Evolutionary conservation across 2,888 invertebrate genomes (phyloP).

Genomic region (Tipula confusa): DNA sequence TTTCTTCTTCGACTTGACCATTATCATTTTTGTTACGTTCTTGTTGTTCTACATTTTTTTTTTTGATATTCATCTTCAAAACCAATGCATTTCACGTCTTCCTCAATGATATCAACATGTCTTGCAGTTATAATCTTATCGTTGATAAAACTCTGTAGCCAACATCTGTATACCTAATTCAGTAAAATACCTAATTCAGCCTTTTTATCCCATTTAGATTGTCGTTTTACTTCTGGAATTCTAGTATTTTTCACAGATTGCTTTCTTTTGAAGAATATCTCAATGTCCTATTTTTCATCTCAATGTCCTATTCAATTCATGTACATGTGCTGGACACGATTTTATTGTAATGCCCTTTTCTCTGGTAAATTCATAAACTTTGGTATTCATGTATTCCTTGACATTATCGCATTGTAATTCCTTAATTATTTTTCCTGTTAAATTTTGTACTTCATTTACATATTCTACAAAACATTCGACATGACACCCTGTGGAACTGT

Average conservation of each 20-base stretch:
- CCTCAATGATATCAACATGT: conserved; percentile 39
- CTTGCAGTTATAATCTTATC: too few species aligned
- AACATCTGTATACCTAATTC: too few species aligned
- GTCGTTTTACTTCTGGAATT: too few species aligned
- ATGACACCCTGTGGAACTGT: conserved; percentile 31
- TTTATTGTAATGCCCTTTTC: conserved; percentile 37
- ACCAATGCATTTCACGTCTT: conserved; percentile 36
- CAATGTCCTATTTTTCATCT: too few species aligned
- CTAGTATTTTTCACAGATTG: too few species aligned
- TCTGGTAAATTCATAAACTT: conserved; percentile 13
- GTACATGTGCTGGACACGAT: conserved; percentile 38
- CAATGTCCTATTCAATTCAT: conserved; percentile 38
- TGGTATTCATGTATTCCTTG: conserved; percentile 35
- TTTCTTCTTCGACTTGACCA: conserved; percentile 34
- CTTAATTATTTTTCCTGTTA: conserved; percentile 35
- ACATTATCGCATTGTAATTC: conserved; percentile 37
- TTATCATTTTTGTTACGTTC: conserved; percentile 31
- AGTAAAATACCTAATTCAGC: too few species aligned
- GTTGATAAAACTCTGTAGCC: too few species aligned
- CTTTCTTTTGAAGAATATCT: too few species aligned
- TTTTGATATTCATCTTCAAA: conserved; percentile 35
- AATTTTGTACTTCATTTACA: conserved; percentile 37
- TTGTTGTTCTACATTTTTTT: conserved; percentile 30
- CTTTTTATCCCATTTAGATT: too few species aligned
- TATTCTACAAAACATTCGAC: conserved; percentile 36